phyloP scores from a whole-genome alignment of 2,888 invertebrate genomes.

The Petrolisthes manimaculis region DNA sequence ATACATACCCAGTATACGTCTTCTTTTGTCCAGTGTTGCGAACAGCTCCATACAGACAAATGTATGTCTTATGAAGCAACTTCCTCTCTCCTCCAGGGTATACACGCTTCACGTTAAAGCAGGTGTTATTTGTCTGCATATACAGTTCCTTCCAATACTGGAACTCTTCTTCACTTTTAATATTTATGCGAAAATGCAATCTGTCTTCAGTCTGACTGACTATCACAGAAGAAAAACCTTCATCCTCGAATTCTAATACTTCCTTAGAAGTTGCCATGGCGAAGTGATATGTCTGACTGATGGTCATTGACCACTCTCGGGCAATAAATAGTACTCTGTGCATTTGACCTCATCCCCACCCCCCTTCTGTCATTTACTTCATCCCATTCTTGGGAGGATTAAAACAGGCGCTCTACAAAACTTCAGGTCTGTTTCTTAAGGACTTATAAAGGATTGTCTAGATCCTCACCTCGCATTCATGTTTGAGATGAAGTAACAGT shows the following conservation, averaged over 20 bases:
- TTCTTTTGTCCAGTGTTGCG: neutral
- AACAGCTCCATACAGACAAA: neutral
- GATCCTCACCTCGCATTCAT: too few relatives aligned
- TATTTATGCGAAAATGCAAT: neutral
- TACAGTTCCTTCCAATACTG: conserved; percentile 2
- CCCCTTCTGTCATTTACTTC: neutral
- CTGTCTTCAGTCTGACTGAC: neutral
- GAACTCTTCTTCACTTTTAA: conserved; percentile 9
- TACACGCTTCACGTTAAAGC: conserved; percentile 2
- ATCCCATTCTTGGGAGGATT: neutral
- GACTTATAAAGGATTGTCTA: too few relatives aligned
- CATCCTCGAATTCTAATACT: neutral
- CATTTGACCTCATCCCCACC: neutral
- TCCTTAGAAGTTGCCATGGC: conserved; percentile 5
- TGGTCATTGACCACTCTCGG: neutral
- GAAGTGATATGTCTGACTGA: neutral
- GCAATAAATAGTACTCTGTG: neutral
- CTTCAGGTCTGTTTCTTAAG: conserved; percentile 9
- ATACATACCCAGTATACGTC: conserved; percentile 1
- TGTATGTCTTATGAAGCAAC: neutral
- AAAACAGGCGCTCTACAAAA: neutral
- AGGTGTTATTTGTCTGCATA: conserved; percentile 8
- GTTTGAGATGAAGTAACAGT: too few relatives aligned
- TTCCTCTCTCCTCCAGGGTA: conserved; percentile 13
- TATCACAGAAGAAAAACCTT: conserved; percentile 17